Conservation (phyloP, 1,140 invertebrate species). For the Whitmania pigra region DNA sequence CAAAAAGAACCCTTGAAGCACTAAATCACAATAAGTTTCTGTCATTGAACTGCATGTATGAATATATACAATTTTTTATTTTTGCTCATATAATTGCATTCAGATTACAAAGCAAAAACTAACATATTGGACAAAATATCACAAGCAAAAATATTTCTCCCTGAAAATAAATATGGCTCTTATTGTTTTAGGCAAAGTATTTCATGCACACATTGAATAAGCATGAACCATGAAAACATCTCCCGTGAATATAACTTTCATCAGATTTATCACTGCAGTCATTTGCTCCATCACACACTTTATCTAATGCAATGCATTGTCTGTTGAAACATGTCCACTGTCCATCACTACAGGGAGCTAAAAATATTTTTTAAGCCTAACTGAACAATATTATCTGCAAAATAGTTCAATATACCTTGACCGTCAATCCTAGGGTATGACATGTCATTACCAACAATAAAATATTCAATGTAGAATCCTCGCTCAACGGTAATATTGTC, state of each 20-base stretch:
- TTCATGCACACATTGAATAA: too few species aligned
- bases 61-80: too few species aligned
- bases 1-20: too few species aligned
- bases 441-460: too few species aligned
- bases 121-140: conserved; percentile 14
- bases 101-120: background rate
- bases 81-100: too few species aligned
- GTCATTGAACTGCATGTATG: too few species aligned
- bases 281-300: conserved; percentile 55
- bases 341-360: conserved; percentile 14
- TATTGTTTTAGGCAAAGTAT: background rate
- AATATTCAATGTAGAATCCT: too few species aligned
- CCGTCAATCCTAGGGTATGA: too few species aligned
- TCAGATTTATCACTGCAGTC: conserved; percentile 61
- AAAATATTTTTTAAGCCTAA: background rate
- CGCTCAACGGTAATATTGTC: too few species aligned
- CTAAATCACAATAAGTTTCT: too few species aligned
- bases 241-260: conserved; percentile 39
- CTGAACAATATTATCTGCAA: too few species aligned
- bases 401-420: too few species aligned
- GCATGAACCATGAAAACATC: conserved; percentile 11
- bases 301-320: conserved; percentile 52
- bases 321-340: conserved; percentile 48
- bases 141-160: conserved; percentile 20
- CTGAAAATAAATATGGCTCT: conserved; percentile 7